These are phyloP conservation scores for Halcyon leucocephala DNA, from an alignment of 2,797 vertebrate species.

Conservation along the genomic window DNA sequence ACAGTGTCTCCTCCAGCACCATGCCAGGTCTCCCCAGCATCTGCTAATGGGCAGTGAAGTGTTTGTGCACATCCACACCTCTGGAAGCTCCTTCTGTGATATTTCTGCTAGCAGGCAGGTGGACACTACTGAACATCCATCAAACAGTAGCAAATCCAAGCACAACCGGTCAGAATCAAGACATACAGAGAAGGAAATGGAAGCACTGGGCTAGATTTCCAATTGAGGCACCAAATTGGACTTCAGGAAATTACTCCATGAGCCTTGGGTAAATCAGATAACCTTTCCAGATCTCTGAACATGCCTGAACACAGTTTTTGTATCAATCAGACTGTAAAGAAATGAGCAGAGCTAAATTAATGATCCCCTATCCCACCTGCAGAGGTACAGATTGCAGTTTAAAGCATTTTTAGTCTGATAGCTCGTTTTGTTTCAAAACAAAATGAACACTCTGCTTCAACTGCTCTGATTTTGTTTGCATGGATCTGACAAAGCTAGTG, in stretches of 20 bases:
- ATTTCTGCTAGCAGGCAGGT: background rate
- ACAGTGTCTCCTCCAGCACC: background rate
- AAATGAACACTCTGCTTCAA: background rate
- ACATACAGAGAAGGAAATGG: background rate
- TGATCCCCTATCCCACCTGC: conserved; percentile 45
- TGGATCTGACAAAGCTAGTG: background rate
- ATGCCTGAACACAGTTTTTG: background rate
- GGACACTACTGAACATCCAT: background rate
- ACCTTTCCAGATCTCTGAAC: conserved; percentile 46
- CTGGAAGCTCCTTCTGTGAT: background rate
- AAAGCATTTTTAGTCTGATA: background rate
- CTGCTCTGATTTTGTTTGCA: background rate
- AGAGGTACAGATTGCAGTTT: background rate
- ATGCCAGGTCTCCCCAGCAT: accelerated
- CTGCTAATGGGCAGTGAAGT: background rate
- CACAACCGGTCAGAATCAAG: background rate
- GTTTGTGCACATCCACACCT: background rate
- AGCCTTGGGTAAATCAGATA: conserved; percentile 68
- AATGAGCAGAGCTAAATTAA: conserved; percentile 47
- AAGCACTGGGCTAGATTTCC: background rate
- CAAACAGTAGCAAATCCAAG: background rate
- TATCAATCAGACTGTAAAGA: conserved; percentile 54
- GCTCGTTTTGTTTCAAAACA: background rate
- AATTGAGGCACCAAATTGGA: background rate
- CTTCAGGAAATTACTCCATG: conserved; percentile 43